Conservation (phyloP, 2,797 vertebrate species). For the Hippopotamyrus pictus region DNA sequence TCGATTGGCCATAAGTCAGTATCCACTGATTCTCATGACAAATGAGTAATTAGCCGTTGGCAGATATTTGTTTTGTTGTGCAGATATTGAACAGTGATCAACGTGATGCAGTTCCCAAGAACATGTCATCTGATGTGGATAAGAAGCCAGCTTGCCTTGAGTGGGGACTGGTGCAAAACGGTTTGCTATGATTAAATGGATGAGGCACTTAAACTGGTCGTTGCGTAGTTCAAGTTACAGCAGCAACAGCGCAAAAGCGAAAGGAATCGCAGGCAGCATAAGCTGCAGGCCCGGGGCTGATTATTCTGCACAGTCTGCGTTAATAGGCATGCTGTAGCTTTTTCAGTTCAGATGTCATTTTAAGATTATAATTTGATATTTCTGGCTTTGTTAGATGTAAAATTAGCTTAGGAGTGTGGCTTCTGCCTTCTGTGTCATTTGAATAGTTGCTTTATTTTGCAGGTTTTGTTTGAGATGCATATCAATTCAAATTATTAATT, state of each 20-base stretch:
- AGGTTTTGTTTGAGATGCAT: not conserved
- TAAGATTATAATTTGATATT: not conserved
- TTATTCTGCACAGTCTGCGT: not conserved
- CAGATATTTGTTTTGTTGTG: not conserved
- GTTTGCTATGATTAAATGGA: not conserved
- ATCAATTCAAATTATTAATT: not conserved
- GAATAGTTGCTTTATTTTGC: not conserved
- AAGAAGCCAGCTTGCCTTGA: not conserved
- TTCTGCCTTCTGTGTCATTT: not conserved
- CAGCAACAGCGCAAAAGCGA: not conserved
- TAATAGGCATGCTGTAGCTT: not conserved
- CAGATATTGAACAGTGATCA: not conserved
- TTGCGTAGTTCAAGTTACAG: not conserved
- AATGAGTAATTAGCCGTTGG: not conserved
- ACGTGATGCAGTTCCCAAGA: not conserved
- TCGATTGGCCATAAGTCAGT: not conserved
- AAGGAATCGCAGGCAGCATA: not conserved
- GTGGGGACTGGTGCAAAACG: not conserved
- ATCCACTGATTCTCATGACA: not conserved
- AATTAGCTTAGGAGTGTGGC: not conserved
- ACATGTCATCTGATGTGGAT: not conserved
- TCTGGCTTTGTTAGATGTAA: not conserved
- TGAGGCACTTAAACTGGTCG: not conserved
- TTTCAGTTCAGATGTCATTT: not conserved
- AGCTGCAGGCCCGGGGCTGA: not conserved